These are phyloP conservation scores for Scatophagus argus DNA, from an alignment of 2,113 vertebrate species.

Conservation along the genomic window DNA sequence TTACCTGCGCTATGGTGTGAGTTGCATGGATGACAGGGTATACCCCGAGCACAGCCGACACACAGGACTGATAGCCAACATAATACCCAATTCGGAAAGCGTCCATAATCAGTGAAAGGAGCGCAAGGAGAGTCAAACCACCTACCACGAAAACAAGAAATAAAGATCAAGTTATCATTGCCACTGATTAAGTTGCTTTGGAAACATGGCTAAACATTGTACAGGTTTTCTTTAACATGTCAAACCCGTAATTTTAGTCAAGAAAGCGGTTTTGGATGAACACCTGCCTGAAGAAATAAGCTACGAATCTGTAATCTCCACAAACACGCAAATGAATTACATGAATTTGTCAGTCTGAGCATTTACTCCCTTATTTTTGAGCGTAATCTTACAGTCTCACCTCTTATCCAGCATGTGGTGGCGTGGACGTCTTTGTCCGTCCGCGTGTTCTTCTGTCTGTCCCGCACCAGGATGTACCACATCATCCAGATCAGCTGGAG, in stretches of 20 bases:
- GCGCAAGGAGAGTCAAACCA: slow-evolving; percentile 92
- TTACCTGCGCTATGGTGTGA: slow-evolving; percentile 95
- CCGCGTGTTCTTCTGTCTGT: slow-evolving; percentile 82
- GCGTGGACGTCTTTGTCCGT: slow-evolving; percentile 90
- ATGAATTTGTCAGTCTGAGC: not conserved
- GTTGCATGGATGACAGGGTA: slow-evolving; percentile 91
- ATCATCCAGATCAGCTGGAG: slow-evolving; percentile 96
- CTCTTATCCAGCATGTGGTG: slow-evolving; percentile 93
- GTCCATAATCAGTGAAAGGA: slow-evolving; percentile 93
- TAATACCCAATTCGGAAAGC: slow-evolving; percentile 95
- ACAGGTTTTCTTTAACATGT: not conserved
- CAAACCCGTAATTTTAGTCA: not conserved
- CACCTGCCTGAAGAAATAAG: not conserved
- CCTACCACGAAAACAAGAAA: slow-evolving; percentile 78
- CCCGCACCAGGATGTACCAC: slow-evolving; percentile 91
- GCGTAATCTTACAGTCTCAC: slow-evolving; percentile 75
- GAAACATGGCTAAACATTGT: not conserved
- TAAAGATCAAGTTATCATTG: not conserved
- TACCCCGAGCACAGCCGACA: slow-evolving; percentile 90
- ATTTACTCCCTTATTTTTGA: not conserved
- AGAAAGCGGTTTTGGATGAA: not conserved
- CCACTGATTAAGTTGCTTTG: not conserved
- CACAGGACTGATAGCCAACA: slow-evolving; percentile 90
- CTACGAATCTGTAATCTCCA: not conserved
- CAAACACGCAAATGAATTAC: not conserved